These are phyloP conservation scores for Selenia dentaria DNA, from an alignment of 2,888 invertebrate species.

Conservation along the genomic window DNA sequence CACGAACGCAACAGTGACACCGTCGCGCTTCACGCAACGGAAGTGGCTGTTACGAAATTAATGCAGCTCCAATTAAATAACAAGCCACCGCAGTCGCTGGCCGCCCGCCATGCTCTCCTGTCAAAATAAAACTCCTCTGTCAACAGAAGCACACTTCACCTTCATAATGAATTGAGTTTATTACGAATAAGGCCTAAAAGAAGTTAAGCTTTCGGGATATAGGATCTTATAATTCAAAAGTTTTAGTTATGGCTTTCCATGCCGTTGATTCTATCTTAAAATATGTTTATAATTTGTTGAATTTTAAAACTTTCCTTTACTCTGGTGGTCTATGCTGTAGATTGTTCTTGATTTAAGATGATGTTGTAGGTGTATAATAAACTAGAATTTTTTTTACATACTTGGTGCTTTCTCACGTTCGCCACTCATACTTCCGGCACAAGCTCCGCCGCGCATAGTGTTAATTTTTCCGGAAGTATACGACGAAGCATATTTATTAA, in stretches of 20 bases:
- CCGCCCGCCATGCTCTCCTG: constrained; percentile 59
- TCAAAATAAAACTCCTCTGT: constrained; percentile 67
- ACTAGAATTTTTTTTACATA: background rate
- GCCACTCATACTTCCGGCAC: constrained; percentile 4
- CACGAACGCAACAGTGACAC: constrained; percentile 29
- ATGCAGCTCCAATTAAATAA: constrained; percentile 78
- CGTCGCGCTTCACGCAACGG: constrained; percentile 56
- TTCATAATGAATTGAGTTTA: constrained; percentile 28
- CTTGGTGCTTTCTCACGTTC: constrained; percentile 9
- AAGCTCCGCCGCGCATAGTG: constrained; percentile 4
- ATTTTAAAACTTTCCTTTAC: background rate
- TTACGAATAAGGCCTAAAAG: constrained; percentile 1
- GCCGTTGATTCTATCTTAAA: constrained; percentile 1
- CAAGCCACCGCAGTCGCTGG: constrained; percentile 54
- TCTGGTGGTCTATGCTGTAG: no score
- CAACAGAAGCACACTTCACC: constrained; percentile 43
- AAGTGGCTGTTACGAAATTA: constrained; percentile 78
- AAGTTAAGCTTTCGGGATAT: background rate
- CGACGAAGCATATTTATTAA: constrained; percentile 68
- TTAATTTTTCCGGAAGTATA: constrained; percentile 48
- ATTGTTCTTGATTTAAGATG: no score
- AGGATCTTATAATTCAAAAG: background rate
- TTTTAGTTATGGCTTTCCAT: background rate
- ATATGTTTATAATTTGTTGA: constrained; percentile 1
- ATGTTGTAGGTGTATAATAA: no score